A percentile compares a stretch with the other conserved stretches of the same genome.
phyloP scores from a whole-genome alignment of 30 jellyfish, hydroid and myxozoan species.

The Chrysaora quinquecirrha region DNA sequence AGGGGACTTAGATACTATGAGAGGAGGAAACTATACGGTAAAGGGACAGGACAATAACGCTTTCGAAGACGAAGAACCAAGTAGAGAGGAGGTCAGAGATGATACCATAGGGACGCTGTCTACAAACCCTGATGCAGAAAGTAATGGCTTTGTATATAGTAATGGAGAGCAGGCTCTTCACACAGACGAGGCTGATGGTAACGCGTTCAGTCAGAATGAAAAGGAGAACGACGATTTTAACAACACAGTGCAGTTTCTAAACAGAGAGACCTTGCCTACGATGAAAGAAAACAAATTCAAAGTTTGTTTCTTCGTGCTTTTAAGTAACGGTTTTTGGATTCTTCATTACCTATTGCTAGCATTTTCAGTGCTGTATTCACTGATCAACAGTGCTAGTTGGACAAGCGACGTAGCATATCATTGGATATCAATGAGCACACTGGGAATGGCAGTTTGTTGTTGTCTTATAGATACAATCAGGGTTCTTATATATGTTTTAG shows the following conservation, averaged over 20 bases:
- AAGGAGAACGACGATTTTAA: neutral
- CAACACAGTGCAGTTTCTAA: constrained; percentile 30
- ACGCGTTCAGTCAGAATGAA: neutral
- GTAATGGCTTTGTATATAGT: too few species aligned
- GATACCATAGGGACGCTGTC: too few species aligned
- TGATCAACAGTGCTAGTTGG: constrained; percentile 52
- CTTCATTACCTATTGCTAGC: constrained; percentile 18
- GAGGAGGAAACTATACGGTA: too few species aligned
- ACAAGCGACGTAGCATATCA: constrained; percentile 31
- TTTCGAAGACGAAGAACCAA: too few species aligned
- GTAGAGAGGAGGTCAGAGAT: too few species aligned
- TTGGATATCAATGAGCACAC: constrained; percentile 45
- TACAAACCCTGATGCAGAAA: too few species aligned
- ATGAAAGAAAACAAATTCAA: constrained; percentile 9
- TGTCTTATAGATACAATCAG: constrained; percentile 34
- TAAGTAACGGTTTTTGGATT: constrained; percentile 44
- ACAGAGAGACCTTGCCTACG: constrained; percentile 53
- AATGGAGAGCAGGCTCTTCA: too few species aligned
- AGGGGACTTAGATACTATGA: too few species aligned
- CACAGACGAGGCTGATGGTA: neutral
- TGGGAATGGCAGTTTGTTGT: constrained; percentile 34
- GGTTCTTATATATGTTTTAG: constrained; percentile 27
- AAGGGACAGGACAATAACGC: too few species aligned
- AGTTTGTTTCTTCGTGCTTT: neutral
- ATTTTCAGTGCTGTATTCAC: constrained; percentile 22